Base-by-base conservation (phyloP, 2,888 invertebrate species). In the Melolontha melolontha region DNA sequence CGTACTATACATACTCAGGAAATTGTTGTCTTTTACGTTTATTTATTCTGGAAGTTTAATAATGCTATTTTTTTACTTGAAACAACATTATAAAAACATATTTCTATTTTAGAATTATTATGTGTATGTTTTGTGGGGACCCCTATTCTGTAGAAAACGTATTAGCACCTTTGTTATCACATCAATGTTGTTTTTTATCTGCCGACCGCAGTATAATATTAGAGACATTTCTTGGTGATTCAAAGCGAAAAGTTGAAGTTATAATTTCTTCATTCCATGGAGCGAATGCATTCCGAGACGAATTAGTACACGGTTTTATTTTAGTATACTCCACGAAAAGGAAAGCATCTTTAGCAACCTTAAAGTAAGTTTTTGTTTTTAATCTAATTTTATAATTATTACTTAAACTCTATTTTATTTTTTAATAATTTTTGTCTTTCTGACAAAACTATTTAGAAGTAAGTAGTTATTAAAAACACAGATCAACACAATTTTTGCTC, bases 121-220 rank as follows among this genome's bases (percentile, higher is more conserved):
- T 98, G 88, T 97, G 96, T 83, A 92, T 97, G 91, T 96, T 97
- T 84, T 98, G 98, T 84, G 97, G 96, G 63, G 97, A 98, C 83
- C 94, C 95, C 0, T 97, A 92, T 81, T 92, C 94, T 0, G 91
- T 95, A 50, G 96, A 96, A 82, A 92, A 94, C 70, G 94, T 97
- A 65, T 86, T 98, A 66, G 92, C 92, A 12, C 97, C 97, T 0
- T 85, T 98, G 69, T 86, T 97, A 67, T 90, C 91, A 77, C 95
- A 96, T 80, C 93, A 94, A 74, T 92, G 94, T 71, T 95, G 94
- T 82, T 92, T 93, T 82, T 86, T 94, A 67, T 92, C 93, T 52
- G 93, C 93, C 0, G 94, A 95, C 78, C 89, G 94, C 67, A 94
- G 94, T 70, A 91, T 97, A 75, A 92, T 95, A 71, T 88, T 97